A percentile compares a stretch with the other conserved stretches of the same genome.
Evolutionary conservation across 2,888 invertebrate species (phyloP).

Genomic region (Drepanosiphum platanoidis): DNA sequence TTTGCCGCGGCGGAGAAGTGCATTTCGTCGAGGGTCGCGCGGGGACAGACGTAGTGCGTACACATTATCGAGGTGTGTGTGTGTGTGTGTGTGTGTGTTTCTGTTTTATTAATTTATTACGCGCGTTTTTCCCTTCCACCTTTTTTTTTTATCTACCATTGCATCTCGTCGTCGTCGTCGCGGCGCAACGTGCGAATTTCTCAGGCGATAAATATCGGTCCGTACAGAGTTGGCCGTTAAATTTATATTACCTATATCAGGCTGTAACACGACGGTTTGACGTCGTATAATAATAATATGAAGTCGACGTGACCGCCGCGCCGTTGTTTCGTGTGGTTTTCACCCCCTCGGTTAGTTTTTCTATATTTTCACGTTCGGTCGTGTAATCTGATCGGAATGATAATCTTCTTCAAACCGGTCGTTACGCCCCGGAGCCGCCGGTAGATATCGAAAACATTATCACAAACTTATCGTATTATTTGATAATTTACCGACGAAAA

Average conservation of each 20-base stretch:
- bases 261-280: slow-evolving; percentile 9
- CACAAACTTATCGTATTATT: not conserved
- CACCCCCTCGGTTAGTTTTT: not conserved
- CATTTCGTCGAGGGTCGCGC: too few relatives aligned
- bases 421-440: not conserved
- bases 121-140: not conserved
- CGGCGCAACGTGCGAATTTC: not conserved
- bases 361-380: slow-evolving; percentile 24
- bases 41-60: not conserved
- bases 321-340: not conserved
- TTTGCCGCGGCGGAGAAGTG: not conserved
- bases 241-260: slow-evolving; percentile 40
- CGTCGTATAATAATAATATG: not conserved
- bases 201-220: not conserved
- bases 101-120: slow-evolving; percentile 44
- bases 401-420: slow-evolving; percentile 10
- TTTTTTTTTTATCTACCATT: not conserved
- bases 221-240: slow-evolving; percentile 4
- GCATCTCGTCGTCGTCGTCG: not conserved
- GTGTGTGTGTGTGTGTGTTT: not conserved
- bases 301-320: not conserved
- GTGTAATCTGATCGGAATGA: slow-evolving; percentile 11
- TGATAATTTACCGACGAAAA: slow-evolving; percentile 12
- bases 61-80: not conserved
- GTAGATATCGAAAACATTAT: slow-evolving; percentile 16